Conservation (phyloP, 2,888 invertebrate genomes). For the Theretra japonica region DNA sequence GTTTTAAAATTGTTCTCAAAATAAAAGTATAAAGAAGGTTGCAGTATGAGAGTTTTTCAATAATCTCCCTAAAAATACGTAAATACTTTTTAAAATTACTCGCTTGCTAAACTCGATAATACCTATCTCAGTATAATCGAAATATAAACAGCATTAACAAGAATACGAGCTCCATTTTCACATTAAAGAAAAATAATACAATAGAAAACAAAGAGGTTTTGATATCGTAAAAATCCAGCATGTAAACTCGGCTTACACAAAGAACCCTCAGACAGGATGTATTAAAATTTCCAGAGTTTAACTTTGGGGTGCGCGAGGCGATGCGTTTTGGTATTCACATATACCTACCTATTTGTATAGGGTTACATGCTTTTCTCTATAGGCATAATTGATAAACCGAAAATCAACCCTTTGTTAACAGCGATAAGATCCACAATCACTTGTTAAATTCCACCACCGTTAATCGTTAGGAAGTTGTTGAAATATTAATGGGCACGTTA, state of each 20-base stretch:
- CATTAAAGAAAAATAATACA: not conserved
- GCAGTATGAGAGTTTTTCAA: no score
- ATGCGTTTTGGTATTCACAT: slow-evolving; percentile 67
- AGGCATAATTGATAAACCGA: slow-evolving; percentile 40
- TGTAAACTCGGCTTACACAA: slow-evolving; percentile 50
- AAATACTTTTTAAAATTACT: no score
- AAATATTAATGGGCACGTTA: slow-evolving; percentile 81
- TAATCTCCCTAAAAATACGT: no score
- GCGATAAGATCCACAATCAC: slow-evolving; percentile 44
- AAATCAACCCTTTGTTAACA: slow-evolving; percentile 45
- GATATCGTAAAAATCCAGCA: slow-evolving; percentile 39
- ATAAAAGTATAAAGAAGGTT: no score
- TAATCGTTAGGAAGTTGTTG: slow-evolving; percentile 78
- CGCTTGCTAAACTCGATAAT: not conserved
- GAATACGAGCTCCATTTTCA: not conserved
- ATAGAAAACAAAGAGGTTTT: slow-evolving; percentile 10
- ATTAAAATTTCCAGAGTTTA: slow-evolving; percentile 77
- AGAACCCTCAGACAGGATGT: slow-evolving; percentile 64
- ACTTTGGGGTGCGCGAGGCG: slow-evolving; percentile 68
- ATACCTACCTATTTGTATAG: slow-evolving; percentile 47
- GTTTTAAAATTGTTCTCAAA: no score
- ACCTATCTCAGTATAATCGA: not conserved
- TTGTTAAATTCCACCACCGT: slow-evolving; percentile 45
- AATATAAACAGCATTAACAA: not conserved
- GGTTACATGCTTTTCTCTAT: slow-evolving; percentile 54